Base-by-base conservation (phyloP, 2,113 vertebrate genomes). In the Xerus inauris region DNA sequence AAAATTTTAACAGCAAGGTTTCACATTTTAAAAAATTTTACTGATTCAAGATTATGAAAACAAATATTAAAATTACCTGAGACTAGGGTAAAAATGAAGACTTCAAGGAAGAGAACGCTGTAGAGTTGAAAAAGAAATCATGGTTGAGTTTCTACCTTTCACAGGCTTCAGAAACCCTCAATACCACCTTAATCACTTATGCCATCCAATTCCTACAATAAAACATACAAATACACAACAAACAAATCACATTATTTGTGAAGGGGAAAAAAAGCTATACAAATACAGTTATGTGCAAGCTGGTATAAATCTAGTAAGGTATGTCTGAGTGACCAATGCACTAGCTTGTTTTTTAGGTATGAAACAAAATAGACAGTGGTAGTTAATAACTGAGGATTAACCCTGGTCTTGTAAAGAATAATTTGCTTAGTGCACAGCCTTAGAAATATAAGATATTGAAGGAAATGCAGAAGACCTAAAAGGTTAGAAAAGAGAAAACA, bases 31-130 rank as follows among this genome's bases (percentile, higher is more conserved):
- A 89, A 64, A 81, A 69, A 30, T 62, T 42, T 57, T 90, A 93
- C 28, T 96, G 91, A 88, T 79, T 94, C 45, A 92, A 92, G 65
- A 87, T 93, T 93, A 85, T 95, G 28, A 93, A 92, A 91, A 42
- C 22, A 96, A 94, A 42, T 77, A 71, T 13, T 91, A 76, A 95
- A 93, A 42, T 97, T 97, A 98, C 97, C 97, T 97, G 97, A 97
- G 91, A 89, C 95, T 94, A 94, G 65, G 73, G 42, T 96, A 87
- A 97, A 97, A 98, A 95, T 72, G 95, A 98, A 98, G 95, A 97
- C 93, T 97, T 98, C 97, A 98, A 98, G 97, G 95, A 97, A 97
- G 51, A 76, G 57, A 97, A 96, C 89, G 97, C 94, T 98, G 97
- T 35, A 95, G 93, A 98, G 96, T 93, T 94, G 97, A 95, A 96